Base-by-base conservation (phyloP, 2,113 vertebrate species). In the Hemibagrus wyckioides region DNA sequence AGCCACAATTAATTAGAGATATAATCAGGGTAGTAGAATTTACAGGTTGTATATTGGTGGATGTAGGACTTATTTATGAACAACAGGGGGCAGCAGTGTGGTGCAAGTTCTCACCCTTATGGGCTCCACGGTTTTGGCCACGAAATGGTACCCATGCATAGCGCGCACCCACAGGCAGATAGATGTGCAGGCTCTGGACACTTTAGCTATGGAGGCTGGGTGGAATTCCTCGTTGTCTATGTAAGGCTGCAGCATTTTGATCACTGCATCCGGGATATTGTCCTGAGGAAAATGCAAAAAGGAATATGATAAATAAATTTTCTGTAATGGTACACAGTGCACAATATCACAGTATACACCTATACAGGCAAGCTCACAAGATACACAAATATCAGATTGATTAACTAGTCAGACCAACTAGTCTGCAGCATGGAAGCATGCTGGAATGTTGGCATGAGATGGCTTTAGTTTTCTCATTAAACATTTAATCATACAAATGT, bases 101-200 rank as follows among this genome's bases (percentile, higher is more conserved):
- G 75, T 54, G 36, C 0, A 67, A n/a, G 69, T 65, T 92, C 91
- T 95, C 93, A 99, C 97, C 94, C 95, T 91, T 92, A 99, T 99
- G 89, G 97, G 97, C 89, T 97, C 95, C 94, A 99, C 96, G 0
- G 91, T 93, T 91, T 93, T 97, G 87, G 96, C 93, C 91, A 97
- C 96, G 41, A 98, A 98, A 93, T 98, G 96, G 93, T 97, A 99
- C 77, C 94, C 93, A 91, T 99, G 92, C 97, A 99, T 98, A 87
- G 97, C 97, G 0, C 95, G 95, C 82, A 97, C 97, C 98, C 98
- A 99, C 92, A 98, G 97, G 92, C 97, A 98, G 92, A 99, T 97
- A 67, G 97, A 98, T 6, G 96, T 97, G 89, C 97, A 98, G 79
- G 97, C 97, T 92, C 96, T 97, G 92, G 97, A 99, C 75, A 98